These are phyloP conservation scores for Chloroceryle aenea DNA, from an alignment of 2,113 vertebrate genomes.

Conservation along the genomic window DNA sequence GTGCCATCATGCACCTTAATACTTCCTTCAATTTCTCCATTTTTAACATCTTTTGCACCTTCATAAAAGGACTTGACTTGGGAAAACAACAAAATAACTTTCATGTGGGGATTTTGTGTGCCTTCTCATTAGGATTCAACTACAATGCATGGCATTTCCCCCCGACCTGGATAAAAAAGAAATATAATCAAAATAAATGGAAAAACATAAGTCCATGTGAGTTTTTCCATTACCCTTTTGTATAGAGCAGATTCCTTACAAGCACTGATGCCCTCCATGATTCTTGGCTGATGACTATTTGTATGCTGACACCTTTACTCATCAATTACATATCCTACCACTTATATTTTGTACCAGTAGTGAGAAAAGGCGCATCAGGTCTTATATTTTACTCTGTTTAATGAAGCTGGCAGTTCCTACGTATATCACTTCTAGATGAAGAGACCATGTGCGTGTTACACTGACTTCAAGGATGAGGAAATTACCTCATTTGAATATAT, in stretches of 20 bases:
- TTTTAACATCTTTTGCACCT: constrained; percentile 35
- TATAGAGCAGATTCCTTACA: not conserved
- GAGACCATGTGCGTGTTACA: not conserved
- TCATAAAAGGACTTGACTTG: not conserved
- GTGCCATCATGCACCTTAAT: not conserved
- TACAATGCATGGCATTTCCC: not conserved
- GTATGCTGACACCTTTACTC: not conserved
- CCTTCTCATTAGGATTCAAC: not conserved
- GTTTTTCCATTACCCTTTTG: not conserved
- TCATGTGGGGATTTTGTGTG: not conserved
- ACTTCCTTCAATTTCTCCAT: constrained; percentile 6
- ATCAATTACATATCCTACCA: not conserved
- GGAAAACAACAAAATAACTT: not conserved
- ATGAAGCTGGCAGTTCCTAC: not conserved
- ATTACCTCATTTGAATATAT: not conserved
- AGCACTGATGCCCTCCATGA: not conserved
- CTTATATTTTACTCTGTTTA: not conserved
- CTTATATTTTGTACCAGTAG: not conserved
- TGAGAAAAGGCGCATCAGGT: not conserved
- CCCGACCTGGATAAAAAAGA: not conserved
- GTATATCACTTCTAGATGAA: not conserved
- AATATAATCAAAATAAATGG: not conserved
- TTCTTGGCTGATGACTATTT: not conserved
- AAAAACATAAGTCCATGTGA: not conserved
- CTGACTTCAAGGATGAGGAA: not conserved